Evolutionary conservation across 2,113 vertebrate species (phyloP).

Genomic region (Eupsittula cactorum): DNA sequence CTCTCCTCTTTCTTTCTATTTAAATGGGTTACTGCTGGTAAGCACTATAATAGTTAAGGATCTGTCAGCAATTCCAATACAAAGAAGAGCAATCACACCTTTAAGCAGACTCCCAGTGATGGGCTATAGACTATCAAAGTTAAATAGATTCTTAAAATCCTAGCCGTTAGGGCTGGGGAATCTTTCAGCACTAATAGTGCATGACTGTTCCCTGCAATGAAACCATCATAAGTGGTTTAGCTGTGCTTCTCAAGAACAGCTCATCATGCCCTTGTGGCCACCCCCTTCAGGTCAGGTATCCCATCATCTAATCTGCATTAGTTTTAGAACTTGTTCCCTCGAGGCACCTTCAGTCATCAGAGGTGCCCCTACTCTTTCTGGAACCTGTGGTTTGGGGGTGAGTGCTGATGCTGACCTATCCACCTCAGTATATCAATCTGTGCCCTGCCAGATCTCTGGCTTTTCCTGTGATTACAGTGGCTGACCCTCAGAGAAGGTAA

Average conservation of each 20-base stretch:
- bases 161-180: slow-evolving; percentile 60
- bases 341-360: not conserved
- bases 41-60: slow-evolving; percentile 63
- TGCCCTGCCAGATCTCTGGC: not conserved
- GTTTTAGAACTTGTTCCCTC: not conserved
- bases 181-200: slow-evolving; percentile 70
- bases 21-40: slow-evolving; percentile 68
- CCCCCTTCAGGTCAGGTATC: not conserved
- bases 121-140: slow-evolving; percentile 65
- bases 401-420: not conserved
- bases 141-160: slow-evolving; percentile 68
- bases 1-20: slow-evolving; percentile 49
- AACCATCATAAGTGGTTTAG: slow-evolving; percentile 55
- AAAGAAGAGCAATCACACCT: slow-evolving; percentile 68
- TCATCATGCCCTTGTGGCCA: slow-evolving; percentile 39
- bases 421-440: not conserved
- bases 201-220: slow-evolving; percentile 57
- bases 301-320: not conserved
- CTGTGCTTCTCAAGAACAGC: not conserved
- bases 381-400: not conserved
- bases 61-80: slow-evolving; percentile 70
- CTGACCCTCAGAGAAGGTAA: not conserved
- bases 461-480: not conserved
- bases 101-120: slow-evolving; percentile 58
- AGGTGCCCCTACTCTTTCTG: not conserved